Evolutionary conservation across 2,113 vertebrate species (phyloP).

Genomic region (Calyptomena viridis): DNA sequence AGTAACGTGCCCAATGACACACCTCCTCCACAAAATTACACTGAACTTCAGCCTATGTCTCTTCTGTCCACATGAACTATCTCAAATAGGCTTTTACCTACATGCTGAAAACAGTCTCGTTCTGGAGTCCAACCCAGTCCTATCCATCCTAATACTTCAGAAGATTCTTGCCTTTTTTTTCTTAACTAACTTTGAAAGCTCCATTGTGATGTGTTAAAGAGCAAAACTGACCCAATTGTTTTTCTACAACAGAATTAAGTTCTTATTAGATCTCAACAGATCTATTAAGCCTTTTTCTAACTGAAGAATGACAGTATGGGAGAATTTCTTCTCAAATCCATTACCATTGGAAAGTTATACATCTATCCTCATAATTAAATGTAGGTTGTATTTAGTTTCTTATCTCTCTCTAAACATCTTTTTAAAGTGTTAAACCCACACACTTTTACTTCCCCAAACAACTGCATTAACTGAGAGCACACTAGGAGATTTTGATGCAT

Average conservation of each 20-base stretch:
- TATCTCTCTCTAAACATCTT: not conserved
- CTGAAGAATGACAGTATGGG: not conserved
- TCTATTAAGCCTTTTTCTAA: not conserved
- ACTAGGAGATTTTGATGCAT: not conserved
- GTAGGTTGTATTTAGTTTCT: not conserved
- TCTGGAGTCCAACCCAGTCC: not conserved
- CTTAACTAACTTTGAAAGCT: conserved; percentile 16
- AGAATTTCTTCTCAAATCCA: not conserved
- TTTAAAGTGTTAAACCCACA: not conserved
- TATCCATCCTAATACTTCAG: not conserved
- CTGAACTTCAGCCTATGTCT: not conserved
- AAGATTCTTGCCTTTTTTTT: not conserved
- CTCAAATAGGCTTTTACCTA: not conserved
- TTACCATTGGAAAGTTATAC: not conserved
- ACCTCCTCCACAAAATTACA: not conserved
- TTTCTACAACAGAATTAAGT: not conserved
- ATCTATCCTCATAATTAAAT: not conserved
- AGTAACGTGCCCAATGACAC: not conserved
- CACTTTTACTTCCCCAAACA: not conserved
- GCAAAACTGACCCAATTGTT: not conserved
- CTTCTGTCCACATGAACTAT: not conserved
- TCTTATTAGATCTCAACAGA: not conserved
- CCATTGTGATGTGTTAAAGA: not conserved
- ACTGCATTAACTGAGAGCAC: not conserved
- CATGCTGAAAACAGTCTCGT: not conserved